Conservation (phyloP, 2,113 vertebrate genomes). For the Hymenochirus boettgeri region DNA sequence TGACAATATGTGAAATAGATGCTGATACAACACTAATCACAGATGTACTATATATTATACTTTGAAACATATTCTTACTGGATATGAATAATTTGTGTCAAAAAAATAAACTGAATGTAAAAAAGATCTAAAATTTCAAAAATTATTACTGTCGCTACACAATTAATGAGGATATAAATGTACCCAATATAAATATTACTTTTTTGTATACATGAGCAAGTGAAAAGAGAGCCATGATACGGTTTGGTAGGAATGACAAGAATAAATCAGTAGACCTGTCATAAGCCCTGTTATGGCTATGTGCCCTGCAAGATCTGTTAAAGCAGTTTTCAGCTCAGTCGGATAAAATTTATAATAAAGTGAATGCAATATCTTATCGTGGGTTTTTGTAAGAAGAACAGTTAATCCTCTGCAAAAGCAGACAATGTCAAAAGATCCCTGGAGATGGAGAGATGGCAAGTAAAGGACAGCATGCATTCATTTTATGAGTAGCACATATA, state of each 20-base stretch:
- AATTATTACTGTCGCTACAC: not conserved
- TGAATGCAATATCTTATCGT: conserved; percentile 34
- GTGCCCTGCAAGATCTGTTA: conserved; percentile 20
- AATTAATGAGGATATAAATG: not conserved
- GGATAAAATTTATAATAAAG: conserved; percentile 33
- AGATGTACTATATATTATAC: too few species aligned
- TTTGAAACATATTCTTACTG: too few species aligned
- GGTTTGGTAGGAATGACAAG: conserved; percentile 19
- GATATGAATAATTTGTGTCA: too few species aligned
- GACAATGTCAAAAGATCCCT: conserved; percentile 29
- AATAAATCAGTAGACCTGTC: conserved; percentile 15
- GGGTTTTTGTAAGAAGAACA: conserved; percentile 38
- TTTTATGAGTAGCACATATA: conserved; percentile 12
- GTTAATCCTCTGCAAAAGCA: conserved; percentile 37
- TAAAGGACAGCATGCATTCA: conserved; percentile 26
- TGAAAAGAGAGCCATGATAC: conserved; percentile 17
- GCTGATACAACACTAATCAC: too few species aligned
- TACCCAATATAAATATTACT: not conserved
- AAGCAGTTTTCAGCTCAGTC: conserved; percentile 32
- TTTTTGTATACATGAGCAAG: not conserved
- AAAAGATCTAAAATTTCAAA: too few species aligned
- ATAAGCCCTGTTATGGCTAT: conserved; percentile 32
- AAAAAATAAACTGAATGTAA: too few species aligned
- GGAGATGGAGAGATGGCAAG: conserved; percentile 12
- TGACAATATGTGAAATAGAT: too few species aligned